Base-by-base conservation (phyloP, 2,888 invertebrate species). In the Osmoderma eremita region DNA sequence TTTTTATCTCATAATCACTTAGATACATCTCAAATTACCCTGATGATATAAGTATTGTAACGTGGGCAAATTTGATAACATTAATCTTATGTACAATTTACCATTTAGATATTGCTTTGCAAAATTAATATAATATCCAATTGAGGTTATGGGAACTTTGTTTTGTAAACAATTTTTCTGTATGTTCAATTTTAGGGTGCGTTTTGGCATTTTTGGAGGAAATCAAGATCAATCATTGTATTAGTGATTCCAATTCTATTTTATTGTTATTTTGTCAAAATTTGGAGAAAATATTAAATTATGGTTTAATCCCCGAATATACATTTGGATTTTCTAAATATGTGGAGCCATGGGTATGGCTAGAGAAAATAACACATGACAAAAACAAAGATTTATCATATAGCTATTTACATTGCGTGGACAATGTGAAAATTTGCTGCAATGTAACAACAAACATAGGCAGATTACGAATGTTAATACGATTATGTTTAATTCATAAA, bases 211-310 rank as follows among this genome's bases (percentile, higher is more conserved):
- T 85, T 69, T 74, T 81, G 53, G 81, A 82, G 74, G 76, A 75
- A 53, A 74, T 76, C 18, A 75, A 75, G 39, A 79, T 80, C 20
- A 69, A 71, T 38, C 67, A 70, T 15, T 67, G 65, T 51, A 64
- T 72, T 30, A 84, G 77, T 10, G 88, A 88, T 74, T 78, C 80
- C 12, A 83, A 86, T 76, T 77, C 79, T 39, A 76, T 83, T 67
- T 77, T 89, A 12, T 72, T 79, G 53, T 76, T 79, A 6, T 83
- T 88, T 69, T 88, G 88, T 75, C 81, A 82, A 72, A 83, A 83
- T 67, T 73, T 88, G 48, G 88, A 89, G 77, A 75, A 73, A 61
- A 72, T 89, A 67, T 84, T 89, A 67, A 82, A 84, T 69, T 83
- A 84, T 74, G 89, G 88, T 17, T 78, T 89, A 15, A 73, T 82